phyloP scores from a whole-genome alignment of 2,888 invertebrate species.

The Diaphora mendica region DNA sequence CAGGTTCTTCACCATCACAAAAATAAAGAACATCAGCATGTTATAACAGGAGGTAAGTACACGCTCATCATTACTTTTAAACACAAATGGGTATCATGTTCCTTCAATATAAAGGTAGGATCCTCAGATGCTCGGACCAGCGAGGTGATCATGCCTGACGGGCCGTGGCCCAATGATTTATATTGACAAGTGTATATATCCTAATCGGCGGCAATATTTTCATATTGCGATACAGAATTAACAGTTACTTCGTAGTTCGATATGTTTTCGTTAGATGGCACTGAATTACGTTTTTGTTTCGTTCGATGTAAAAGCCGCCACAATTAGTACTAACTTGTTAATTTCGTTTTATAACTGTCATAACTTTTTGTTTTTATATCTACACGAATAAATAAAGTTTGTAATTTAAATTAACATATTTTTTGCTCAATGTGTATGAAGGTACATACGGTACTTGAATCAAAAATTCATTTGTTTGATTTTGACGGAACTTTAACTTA shows the following conservation, averaged over 20 bases:
- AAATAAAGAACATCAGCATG: neutral
- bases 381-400: too few relatives aligned
- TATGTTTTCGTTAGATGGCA: neutral
- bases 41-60: neutral
- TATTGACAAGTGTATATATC: too few relatives aligned
- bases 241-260: neutral
- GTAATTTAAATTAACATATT: too few relatives aligned
- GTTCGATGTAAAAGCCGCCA: neutral
- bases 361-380: neutral
- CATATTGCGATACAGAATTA: neutral
- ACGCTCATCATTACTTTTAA: neutral
- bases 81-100: too few relatives aligned
- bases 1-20: neutral
- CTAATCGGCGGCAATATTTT: too few relatives aligned
- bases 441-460: too few relatives aligned
- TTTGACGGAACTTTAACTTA: too few relatives aligned
- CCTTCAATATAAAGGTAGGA: neutral
- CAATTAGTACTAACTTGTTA: neutral
- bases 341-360: neutral
- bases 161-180: too few relatives aligned
- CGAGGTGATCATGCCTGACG: too few relatives aligned
- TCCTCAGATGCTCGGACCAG: neutral
- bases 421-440: too few relatives aligned
- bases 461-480: too few relatives aligned
- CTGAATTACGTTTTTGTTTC: neutral